Evolutionary conservation across 1,140 invertebrate species (phyloP).

Genomic region (Luehdorfia chinensis): DNA sequence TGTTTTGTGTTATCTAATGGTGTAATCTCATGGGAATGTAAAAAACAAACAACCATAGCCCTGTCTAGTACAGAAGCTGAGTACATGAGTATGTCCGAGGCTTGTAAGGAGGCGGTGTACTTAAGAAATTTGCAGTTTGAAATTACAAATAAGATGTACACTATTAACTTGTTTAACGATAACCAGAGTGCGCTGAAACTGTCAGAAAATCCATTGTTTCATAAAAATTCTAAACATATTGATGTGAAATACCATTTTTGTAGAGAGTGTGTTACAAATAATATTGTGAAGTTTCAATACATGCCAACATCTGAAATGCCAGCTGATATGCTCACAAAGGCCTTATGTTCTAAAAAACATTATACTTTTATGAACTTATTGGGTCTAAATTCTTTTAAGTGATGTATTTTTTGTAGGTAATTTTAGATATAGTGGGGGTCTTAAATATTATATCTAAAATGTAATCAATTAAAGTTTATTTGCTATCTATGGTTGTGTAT

Average conservation of each 20-base stretch:
- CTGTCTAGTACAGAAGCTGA: conserved; percentile 7
- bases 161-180: conserved; percentile 7
- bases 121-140: conserved; percentile 1
- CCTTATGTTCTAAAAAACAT: conserved; percentile 17
- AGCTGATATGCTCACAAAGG: conserved; percentile 22
- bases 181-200: conserved; percentile 5
- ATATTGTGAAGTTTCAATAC: conserved; percentile 18
- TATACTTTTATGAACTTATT: conserved; percentile 2
- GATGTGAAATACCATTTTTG: conserved; percentile 18
- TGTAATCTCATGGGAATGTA: conserved; percentile 25
- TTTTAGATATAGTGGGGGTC: not conserved
- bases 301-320: conserved; percentile 18
- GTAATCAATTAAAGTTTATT: too few relatives aligned
- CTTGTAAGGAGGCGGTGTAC: conserved; percentile 7
- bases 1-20: conserved; percentile 23
- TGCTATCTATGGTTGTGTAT: not conserved
- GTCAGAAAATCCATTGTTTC: conserved; percentile 4
- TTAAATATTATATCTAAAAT: not conserved
- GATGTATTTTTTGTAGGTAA: not conserved
- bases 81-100: not conserved
- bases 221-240: conserved; percentile 27
- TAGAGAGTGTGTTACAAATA: conserved; percentile 16
- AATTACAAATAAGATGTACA: not conserved
- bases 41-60: not conserved
- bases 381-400: not conserved